Conservation (phyloP, 2,113 vertebrate species). For the Rhinolophus ferrumequinum region DNA sequence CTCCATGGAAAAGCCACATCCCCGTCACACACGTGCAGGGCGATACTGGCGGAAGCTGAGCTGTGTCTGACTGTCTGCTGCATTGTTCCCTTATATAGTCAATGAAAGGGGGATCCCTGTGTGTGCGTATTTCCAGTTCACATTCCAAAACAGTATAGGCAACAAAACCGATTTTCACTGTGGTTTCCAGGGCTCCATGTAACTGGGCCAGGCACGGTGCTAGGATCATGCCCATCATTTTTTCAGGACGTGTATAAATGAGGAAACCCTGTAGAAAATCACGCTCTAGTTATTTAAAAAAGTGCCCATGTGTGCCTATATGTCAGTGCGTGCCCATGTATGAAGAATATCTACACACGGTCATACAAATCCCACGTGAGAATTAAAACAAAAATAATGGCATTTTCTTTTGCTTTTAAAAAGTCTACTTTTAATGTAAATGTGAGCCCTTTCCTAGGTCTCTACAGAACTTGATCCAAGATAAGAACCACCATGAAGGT, state of each 20-base stretch:
- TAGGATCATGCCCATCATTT: neutral
- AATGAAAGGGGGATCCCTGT: constrained; percentile 75
- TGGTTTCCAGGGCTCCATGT: neutral
- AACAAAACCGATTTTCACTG: constrained; percentile 40
- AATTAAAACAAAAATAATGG: neutral
- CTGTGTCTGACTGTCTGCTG: constrained; percentile 65
- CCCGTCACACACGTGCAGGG: constrained; percentile 45
- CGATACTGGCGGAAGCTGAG: constrained; percentile 45
- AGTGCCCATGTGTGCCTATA: neutral
- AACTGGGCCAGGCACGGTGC: neutral
- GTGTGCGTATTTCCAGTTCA: constrained; percentile 78
- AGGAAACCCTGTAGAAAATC: neutral
- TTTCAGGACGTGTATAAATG: neutral
- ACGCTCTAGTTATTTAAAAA: too few relatives aligned
- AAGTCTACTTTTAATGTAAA: neutral
- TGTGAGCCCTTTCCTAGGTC: neutral
- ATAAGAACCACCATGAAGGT: neutral
- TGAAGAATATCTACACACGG: neutral
- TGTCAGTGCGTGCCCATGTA: neutral
- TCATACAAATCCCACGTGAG: neutral
- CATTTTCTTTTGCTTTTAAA: neutral
- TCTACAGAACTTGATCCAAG: constrained; percentile 26
- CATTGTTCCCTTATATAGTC: constrained; percentile 81
- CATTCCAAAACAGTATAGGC: constrained; percentile 81
- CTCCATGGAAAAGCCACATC: constrained; percentile 66